Percentiles rank a stretch among this genome's conserved stretches.
Evolutionary conservation across 2,797 vertebrate species (phyloP).

Genomic region (Oreonectes daqikongensis): DNA sequence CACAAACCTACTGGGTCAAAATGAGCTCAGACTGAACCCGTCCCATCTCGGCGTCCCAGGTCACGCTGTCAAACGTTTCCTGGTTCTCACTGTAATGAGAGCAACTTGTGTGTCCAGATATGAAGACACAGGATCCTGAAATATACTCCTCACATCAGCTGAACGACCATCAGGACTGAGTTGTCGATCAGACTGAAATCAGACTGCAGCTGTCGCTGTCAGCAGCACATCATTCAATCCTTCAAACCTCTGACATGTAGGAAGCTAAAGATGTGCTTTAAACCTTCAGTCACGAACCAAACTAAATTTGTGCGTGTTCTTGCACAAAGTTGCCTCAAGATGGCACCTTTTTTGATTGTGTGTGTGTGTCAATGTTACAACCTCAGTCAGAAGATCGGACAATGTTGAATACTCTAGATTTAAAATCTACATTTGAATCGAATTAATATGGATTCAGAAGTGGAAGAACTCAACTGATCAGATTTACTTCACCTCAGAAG

Average conservation of each 20-base stretch:
- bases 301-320: conserved; percentile 51
- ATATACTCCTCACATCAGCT: conserved; percentile 9
- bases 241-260: conserved; percentile 17
- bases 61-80: conserved; percentile 4
- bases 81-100: conserved; percentile 17
- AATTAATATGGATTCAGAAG: no score
- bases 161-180: background rate
- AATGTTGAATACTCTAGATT: no score
- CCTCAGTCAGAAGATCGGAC: no score
- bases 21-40: conserved; percentile 23
- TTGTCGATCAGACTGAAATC: conserved; percentile 21
- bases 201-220: background rate
- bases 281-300: conserved; percentile 49
- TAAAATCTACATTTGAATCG: no score
- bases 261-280: conserved; percentile 51
- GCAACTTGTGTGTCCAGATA: background rate
- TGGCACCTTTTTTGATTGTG: background rate
- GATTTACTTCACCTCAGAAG: no score
- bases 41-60: background rate
- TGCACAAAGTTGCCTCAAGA: background rate
- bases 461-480: no score
- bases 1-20: conserved; percentile 3
- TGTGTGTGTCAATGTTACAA: background rate
- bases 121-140: conserved; percentile 13
- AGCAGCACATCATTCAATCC: conserved; percentile 10